Percentiles rank a stretch among this genome's conserved stretches.
These are phyloP conservation scores for Tarsius wallacei DNA, from an alignment of 2,797 vertebrate species.

Conservation along the genomic window DNA sequence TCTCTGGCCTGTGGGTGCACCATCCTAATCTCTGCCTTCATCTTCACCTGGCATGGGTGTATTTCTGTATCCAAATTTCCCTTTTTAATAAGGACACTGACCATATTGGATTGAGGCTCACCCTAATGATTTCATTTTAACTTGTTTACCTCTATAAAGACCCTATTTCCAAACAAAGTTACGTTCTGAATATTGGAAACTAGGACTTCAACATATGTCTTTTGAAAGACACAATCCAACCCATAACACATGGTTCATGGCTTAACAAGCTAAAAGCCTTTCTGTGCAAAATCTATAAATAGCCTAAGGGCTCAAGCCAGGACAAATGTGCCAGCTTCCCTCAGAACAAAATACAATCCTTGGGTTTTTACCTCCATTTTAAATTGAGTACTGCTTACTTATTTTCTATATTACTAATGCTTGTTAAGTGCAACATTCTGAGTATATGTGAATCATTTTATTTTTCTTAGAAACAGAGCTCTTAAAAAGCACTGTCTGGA, in stretches of 20 bases:
- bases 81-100: background rate
- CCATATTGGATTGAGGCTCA: background rate
- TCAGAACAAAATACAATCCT: background rate
- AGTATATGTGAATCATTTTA: conserved; percentile 41
- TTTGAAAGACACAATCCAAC: background rate
- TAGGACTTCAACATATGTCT: background rate
- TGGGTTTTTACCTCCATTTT: background rate
- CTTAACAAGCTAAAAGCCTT: background rate
- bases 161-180: background rate
- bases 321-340: background rate
- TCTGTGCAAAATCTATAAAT: background rate
- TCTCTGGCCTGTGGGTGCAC: background rate
- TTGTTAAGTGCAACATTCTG: conserved; percentile 1
- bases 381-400: conserved; percentile 40
- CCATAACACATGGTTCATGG: background rate
- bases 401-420: background rate
- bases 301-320: conserved; percentile 6
- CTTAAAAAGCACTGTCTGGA: conserved; percentile 45
- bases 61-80: background rate
- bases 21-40: background rate
- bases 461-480: conserved; percentile 71
- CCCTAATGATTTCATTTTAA: background rate
- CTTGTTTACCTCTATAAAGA: background rate
- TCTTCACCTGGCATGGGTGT: background rate
- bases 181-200: background rate